Percentiles rank a stretch among this genome's conserved stretches.
Evolutionary conservation across 2,113 vertebrate species (phyloP).

Genomic region (Caranx ignobilis): DNA sequence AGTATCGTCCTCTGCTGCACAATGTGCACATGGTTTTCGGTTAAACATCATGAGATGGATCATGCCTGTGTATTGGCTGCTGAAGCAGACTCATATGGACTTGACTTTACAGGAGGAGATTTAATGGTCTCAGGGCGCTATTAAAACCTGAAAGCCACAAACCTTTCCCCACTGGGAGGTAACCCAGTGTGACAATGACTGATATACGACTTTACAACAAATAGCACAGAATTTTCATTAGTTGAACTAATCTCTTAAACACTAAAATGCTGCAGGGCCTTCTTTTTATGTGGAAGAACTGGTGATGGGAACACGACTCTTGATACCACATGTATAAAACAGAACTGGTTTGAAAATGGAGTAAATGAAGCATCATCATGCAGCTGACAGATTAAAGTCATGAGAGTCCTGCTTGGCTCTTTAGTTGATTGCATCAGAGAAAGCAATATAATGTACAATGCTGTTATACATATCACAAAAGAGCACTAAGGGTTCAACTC

Average conservation of each 20-base stretch:
- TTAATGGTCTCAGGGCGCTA: conserved; percentile 28
- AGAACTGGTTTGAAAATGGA: background rate
- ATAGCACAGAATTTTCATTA: conserved; percentile 27
- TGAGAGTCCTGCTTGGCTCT: background rate
- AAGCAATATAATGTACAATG: background rate
- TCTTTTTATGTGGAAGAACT: background rate
- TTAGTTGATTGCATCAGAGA: conserved; percentile 8
- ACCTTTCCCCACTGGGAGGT: conserved; percentile 25
- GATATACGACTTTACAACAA: conserved; percentile 45
- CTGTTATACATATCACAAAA: background rate
- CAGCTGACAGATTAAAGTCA: background rate
- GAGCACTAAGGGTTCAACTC: background rate
- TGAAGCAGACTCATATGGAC: background rate
- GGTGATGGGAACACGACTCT: background rate
- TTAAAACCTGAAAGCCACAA: conserved; percentile 46
- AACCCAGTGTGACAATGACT: conserved; percentile 16
- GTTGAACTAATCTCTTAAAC: conserved; percentile 25
- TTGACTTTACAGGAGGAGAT: conserved; percentile 31
- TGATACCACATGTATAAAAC: conserved; percentile 1
- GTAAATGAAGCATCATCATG: background rate
- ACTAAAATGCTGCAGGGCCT: background rate
- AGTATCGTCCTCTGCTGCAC: background rate
- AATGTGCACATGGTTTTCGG: too few species aligned
- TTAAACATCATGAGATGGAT: too few species aligned
- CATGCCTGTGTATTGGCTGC: conserved; percentile 1